A percentile compares a stretch with the other conserved stretches of the same genome.
phyloP scores from a whole-genome alignment of 64 coral and sea anemone genomes.

The Hydrozoanthus tunicans region DNA sequence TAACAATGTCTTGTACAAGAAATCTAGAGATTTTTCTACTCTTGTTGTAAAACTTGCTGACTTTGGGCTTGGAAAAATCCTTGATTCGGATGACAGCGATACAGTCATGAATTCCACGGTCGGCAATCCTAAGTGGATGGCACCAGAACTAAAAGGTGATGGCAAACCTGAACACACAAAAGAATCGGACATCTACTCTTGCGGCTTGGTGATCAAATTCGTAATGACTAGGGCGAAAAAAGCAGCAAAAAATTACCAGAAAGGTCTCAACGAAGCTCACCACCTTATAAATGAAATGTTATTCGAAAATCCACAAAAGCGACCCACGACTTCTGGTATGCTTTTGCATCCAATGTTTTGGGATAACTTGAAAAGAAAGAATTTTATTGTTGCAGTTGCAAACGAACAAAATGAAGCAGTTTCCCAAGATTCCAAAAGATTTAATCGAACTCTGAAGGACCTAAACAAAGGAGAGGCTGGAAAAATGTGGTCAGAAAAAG shows the following conservation, averaged over 20 bases:
- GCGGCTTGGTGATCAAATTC: conserved; percentile 2
- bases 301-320: background rate
- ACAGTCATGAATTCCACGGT: background rate
- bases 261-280: background rate
- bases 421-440: background rate
- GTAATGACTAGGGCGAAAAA: background rate
- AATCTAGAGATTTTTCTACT: background rate
- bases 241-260: background rate
- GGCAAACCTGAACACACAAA: background rate
- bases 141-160: background rate
- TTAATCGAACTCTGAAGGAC: background rate
- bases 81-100: background rate
- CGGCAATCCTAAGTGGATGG: background rate
- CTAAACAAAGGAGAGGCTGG: background rate
- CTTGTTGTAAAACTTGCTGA: background rate
- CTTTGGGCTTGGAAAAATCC: background rate
- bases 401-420: background rate
- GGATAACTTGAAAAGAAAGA: background rate
- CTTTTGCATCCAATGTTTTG: background rate
- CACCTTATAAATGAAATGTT: conserved; percentile 7
- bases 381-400: background rate
- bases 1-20: conserved; percentile 1
- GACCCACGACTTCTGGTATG: background rate
- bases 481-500: background rate
- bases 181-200: conserved; percentile 5